Evolutionary conservation across 1,140 invertebrate genomes (phyloP), one percentile per base, ranked within the genome.

Genomic region (Rhyzopertha dominica): DNA sequence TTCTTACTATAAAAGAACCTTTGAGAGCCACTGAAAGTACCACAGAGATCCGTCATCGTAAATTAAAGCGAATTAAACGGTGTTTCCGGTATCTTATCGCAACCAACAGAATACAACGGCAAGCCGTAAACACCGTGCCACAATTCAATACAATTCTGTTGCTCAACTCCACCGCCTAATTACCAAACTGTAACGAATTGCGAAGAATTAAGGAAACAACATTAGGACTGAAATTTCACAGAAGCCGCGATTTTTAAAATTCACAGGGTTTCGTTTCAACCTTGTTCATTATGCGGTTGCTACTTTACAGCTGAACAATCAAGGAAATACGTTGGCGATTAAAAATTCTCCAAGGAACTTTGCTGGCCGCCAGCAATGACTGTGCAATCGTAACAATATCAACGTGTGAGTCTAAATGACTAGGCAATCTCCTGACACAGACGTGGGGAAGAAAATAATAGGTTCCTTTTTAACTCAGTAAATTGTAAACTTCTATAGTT

Each of bases 311-410:
- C 12, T n/a, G 37, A 36, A 37, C 47, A 49, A 43, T 19, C 20
- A 30, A 50, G 16, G 44, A 17, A 18, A 32, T 30, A 41, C 19
- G 19, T 30, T 40, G 8, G 16, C 29, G 25, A 24, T 25, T 50
- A 34, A 45, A 35, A 35, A 30, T 41, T 29, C 48, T 24, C 34
- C 10, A 29, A 13, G 39, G 34, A 40, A 53, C 13, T 19, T 35
- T 41, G 30, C 40, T 49, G 50, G 46, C 29, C 46, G 32, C 29
- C 36, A 38, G 40, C 31, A 29, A 44, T 53, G 50, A 53, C 50
- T 39, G 16, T 48, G 45, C 39, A 53, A 53, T 48, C 46, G 50
- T 49, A 53, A 53, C 50, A 53, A 53, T 53, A 53, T 48, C 50
- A 31, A 53, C 50, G 50, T 53, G 50, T 49, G 47, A 49, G 47